Percentiles rank a stretch among this genome's conserved stretches.
phyloP scores from a whole-genome alignment of 2,797 vertebrate genomes.

The Thripadectes ignobilis region DNA sequence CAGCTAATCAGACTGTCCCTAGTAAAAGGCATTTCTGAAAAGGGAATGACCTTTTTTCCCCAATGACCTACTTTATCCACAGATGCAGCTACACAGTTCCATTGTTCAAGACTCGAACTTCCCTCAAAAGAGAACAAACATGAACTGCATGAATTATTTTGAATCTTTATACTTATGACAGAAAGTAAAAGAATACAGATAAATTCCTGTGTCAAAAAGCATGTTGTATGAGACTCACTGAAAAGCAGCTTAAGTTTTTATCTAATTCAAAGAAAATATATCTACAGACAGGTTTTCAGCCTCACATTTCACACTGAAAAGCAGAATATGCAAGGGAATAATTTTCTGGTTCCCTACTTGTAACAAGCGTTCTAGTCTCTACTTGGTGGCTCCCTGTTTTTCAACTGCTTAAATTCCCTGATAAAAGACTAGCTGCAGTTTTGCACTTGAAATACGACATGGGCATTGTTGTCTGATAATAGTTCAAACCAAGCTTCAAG shows the following conservation, averaged over 20 bases:
- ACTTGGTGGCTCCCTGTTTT: background rate
- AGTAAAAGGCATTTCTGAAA: background rate
- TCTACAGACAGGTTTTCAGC: background rate
- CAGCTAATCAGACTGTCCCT: background rate
- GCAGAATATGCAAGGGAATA: background rate
- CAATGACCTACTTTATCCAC: background rate
- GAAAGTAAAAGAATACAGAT: background rate
- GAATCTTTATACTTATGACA: background rate
- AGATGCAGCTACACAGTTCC: background rate
- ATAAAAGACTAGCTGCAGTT: background rate
- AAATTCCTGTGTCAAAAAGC: background rate
- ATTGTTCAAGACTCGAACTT: background rate
- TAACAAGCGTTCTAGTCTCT: background rate
- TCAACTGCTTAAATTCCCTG: background rate
- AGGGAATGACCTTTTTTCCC: background rate
- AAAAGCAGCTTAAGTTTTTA: background rate
- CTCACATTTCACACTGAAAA: background rate
- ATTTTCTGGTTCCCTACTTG: background rate
- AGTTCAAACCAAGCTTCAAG: background rate
- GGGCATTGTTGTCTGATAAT: background rate
- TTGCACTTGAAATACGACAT: background rate
- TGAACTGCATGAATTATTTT: background rate
- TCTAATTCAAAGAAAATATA: background rate
- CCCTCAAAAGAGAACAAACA: background rate
- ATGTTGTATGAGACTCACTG: background rate